Evolutionary conservation across 92 coral and sea anemone species (phyloP), one percentile per base, ranked within the genome.

Genomic region (Isaurus tuberculatus): DNA sequence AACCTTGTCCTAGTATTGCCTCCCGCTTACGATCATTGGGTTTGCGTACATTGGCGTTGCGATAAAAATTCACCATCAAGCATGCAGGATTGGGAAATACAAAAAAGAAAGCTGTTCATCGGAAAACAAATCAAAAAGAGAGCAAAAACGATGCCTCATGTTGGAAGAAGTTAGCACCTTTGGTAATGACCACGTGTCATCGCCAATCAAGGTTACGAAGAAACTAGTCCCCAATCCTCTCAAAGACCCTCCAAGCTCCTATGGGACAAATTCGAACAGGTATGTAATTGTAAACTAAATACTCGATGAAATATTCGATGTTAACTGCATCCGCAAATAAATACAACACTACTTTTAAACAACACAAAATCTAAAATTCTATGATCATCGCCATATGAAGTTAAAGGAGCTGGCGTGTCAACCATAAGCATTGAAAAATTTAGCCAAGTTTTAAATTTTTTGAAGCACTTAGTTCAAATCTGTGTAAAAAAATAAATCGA

Each of bases 31-130:
- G 19, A 89, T 93, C 31, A 93, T 93, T 30, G 98, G 89, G 49
- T 77, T 89, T 11, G 98, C 98, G 2, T 93, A 93, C 85, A 71
- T 84, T n/a, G 77, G 90, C 61, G 93, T 93, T 19, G 98, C 93
- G 5, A 48, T 93, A n/a, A 93, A 89, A 55, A 92, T 93, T 28
- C 90, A 85, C 55, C 72, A 89, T 46, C 98, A 93, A 73, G 94
- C 98, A 28, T 79, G 86, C 3, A 90, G 90, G 68, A 84, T 93
- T 55, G 91, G 70, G 6, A 84, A 83, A 57, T 91, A 87, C 81
- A 86, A 84, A 46, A 72, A 77, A 36, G 84, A 89, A 17, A 88
- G 91, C 74, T 90, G 94, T 7, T 87, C 85, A 16, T 55, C 46
- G 20, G 74, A 92, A 8, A 85, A 74, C 37, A 48, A 84, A 23